phyloP scores from a whole-genome alignment of 2,113 vertebrate species.

The Ranitomeya imitator region DNA sequence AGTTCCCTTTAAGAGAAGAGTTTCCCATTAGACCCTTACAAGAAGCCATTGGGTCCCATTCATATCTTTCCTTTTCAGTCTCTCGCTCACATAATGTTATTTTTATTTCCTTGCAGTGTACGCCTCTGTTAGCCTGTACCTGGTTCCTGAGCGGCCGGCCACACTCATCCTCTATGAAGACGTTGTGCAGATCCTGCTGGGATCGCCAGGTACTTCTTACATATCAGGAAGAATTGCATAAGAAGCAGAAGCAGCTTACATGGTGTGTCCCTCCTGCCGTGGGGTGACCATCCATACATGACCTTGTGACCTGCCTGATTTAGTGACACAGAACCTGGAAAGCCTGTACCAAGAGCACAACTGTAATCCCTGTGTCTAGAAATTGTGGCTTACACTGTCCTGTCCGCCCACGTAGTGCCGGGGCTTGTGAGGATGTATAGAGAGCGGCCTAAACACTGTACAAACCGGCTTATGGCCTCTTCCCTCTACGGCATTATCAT shows the following conservation, averaged over 20 bases:
- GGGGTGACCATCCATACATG: no score
- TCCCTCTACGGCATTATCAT: neutral
- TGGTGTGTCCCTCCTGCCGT: neutral
- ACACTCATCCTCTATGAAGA: slow-evolving; percentile 96
- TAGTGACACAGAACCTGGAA: neutral
- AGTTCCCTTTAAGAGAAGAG: neutral
- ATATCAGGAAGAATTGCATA: neutral
- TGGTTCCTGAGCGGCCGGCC: slow-evolving; percentile 87
- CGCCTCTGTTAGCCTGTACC: slow-evolving; percentile 90
- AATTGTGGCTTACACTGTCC: no score
- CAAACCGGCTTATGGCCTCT: neutral
- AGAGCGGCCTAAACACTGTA: neutral
- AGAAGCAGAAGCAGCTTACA: neutral
- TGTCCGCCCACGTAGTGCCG: no score
- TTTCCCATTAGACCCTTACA: neutral
- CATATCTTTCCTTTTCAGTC: neutral
- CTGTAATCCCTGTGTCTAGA: no score
- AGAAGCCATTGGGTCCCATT: neutral
- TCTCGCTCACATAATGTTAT: neutral
- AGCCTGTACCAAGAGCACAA: no score
- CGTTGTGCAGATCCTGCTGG: slow-evolving; percentile 88
- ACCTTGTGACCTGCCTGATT: neutral
- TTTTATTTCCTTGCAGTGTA: slow-evolving; percentile 76
- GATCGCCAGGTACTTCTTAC: slow-evolving; percentile 82
- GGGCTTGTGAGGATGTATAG: no score